Evolutionary conservation across 2,113 vertebrate genomes (phyloP), one percentile per base, ranked within the genome.

Genomic region (Salvelinus namaycush): DNA sequence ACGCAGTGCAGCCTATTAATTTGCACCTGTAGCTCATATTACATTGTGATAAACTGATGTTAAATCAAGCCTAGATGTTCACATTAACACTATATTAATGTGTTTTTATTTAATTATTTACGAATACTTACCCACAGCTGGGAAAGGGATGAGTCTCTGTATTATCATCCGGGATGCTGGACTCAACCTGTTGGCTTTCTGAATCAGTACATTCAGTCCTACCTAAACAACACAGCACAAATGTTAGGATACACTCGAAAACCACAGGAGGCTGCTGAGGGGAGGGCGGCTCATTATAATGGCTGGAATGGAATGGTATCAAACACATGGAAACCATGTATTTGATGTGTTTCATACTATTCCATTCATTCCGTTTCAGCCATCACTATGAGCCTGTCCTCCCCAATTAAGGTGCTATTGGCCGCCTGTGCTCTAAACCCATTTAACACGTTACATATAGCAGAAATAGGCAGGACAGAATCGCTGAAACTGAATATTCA

Each of bases 61-160:
- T 57, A 60, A 8, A 22, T 60, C 5, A 22, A 60, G 49, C 16
- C 2, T 14, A 12, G 14, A 51, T 51, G 6, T 54, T 54, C 39
- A 44, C 39, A 9, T 44, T 9, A 44, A 54, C 18, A 54, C 12
- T 54, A 18, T 54, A 54, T 14, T 54, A 13, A 54, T 4, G 3
- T 4, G 14, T 18, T 54, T 16, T 14, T 54, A 16, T 18, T 39
- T 64, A 14, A 59, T 62, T 11, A 57, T 13, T 72, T 3, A 60
- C 73, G 26, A 70, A 66, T 78, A 92, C 94, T 84, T 91, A 99
- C 98, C 98, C 20, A 99, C 96, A 72, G 98, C 97, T n/a, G 97
- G 97, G 84, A 99, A 99, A 0, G 97, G 98, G 83, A 99, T 96
- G 1, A 99, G 94, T 85, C 97, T 95, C 94, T 99, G 97, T 79